Conservation (phyloP, 2,797 vertebrate species). For the Oceanodroma leucorhoa region DNA sequence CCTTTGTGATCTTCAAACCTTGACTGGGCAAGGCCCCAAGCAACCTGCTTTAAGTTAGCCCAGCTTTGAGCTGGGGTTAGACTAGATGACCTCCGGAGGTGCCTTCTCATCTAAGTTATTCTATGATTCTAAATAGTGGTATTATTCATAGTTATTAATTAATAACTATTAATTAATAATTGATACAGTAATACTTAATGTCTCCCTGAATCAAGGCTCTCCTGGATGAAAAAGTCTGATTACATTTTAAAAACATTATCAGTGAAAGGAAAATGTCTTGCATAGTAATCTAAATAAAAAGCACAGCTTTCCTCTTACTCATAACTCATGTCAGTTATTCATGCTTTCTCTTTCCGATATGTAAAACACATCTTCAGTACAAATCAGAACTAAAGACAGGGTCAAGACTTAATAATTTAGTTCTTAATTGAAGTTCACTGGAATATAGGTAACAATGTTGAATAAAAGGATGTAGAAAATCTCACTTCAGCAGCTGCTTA, state of each 20-base stretch:
- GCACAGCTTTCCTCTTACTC: not conserved
- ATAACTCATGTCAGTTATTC: not conserved
- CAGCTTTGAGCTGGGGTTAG: not conserved
- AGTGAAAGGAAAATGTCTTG: slow-evolving; percentile 22
- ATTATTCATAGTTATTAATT: not conserved
- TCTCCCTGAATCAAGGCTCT: not conserved
- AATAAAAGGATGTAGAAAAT: slow-evolving; percentile 20
- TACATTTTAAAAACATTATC: slow-evolving; percentile 19
- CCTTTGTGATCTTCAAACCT: not conserved
- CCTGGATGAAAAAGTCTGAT: not conserved
- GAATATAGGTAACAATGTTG: not conserved
- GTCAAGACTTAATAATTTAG: slow-evolving; percentile 29
- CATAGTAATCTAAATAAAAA: slow-evolving; percentile 45
- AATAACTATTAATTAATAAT: slow-evolving; percentile 6
- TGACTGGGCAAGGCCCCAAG: not conserved
- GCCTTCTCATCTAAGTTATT: not conserved
- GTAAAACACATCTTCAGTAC: slow-evolving; percentile 29
- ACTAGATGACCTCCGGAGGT: not conserved
- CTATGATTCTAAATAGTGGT: not conserved
- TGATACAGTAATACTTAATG: not conserved
- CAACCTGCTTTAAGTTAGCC: not conserved
- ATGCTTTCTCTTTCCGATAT: not conserved
- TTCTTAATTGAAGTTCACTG: slow-evolving; percentile 42
- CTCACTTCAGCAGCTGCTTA: slow-evolving; percentile 16
- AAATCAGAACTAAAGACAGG: slow-evolving; percentile 17